Base-by-base conservation (phyloP, 2,113 vertebrate genomes). In the Mobula birostris region DNA sequence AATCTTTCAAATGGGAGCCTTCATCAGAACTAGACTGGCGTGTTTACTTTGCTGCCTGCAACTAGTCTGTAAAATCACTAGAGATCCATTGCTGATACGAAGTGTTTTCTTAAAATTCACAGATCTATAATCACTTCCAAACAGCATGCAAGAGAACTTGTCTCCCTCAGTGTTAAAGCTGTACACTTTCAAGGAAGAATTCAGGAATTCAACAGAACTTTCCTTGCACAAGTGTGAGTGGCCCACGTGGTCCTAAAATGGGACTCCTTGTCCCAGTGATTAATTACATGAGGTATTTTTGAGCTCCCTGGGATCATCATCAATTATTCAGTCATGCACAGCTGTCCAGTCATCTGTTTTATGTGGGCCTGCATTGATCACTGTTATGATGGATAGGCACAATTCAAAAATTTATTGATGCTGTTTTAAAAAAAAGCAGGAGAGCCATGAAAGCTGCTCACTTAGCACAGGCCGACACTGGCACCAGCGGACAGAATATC, bases 261-360 rank as follows among this genome's bases (percentile, higher is more conserved):
- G 85, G 29, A 14, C 61, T 19, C 17, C 66, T 90, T 66, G 58
- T 87, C 29, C 85, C 17, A 21, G n/a, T 90, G 61, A 90, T 90
- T 66, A 90, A 90, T 90, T 32, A n/a, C 85, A 66, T 68, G 61
- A 63, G 32, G 17, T 90, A 90, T 68, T 90, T 90, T 61, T 90
- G 85, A 90, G 85, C 61, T 90, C 66, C 85, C 2, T 15, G 12
- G 85, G 85, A 90, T 90, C 61, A 90, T 68, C 85, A 68, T 90
- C 61, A 90, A 90, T 90, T 66, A 90, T 90, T 90, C 61, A 90
- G 85, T 63, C 29, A 17, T 8, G 61, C 85, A 66, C 85, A 90
- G 85, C 85, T 90, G 85, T 90, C 85, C 17, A 36, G 61, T 90
- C 61, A 32, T 90, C 85, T 90, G 85, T 32, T 63, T 88, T 90